Evolutionary conservation across 2,797 vertebrate genomes (phyloP).

Genomic region (Phalloptychus januarius): DNA sequence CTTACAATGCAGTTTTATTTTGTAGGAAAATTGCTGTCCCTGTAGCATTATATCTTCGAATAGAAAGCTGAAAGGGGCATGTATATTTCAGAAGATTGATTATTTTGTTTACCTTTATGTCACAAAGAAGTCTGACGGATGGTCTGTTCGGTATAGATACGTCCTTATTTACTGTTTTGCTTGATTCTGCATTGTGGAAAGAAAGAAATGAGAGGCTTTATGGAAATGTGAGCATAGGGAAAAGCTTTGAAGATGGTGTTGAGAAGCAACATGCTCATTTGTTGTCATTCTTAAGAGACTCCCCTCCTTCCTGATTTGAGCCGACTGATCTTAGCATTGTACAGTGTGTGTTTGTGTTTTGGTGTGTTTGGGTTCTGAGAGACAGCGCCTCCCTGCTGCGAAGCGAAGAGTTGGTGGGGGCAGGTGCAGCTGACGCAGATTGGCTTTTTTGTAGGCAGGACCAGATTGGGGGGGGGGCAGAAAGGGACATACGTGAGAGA

Average conservation of each 20-base stretch:
- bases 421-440: conserved; percentile 83
- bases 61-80: not conserved
- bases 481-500: conserved; percentile 57
- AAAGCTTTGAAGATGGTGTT: conserved; percentile 53
- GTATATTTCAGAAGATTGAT: not conserved
- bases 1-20: not conserved
- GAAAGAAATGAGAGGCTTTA: conserved; percentile 48
- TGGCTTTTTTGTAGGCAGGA: conserved; percentile 67
- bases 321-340: conserved; percentile 48
- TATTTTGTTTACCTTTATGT: not conserved
- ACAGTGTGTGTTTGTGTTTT: conserved; percentile 28
- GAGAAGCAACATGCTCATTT: conserved; percentile 53
- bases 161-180: conserved; percentile 38
- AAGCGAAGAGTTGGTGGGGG: conserved; percentile 71
- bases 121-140: not conserved
- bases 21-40: not conserved
- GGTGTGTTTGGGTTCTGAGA: conserved; percentile 59
- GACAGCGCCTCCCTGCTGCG: conserved; percentile 71
- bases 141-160: conserved; percentile 3
- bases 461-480: conserved; percentile 58
- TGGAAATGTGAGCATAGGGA: conserved; percentile 36
- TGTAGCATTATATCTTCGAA: not conserved
- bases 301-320: conserved; percentile 46
- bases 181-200: conserved; percentile 57
- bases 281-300: conserved; percentile 74